Evolutionary conservation across 2,113 vertebrate genomes (phyloP).

Genomic region (Mobula birostris): DNA sequence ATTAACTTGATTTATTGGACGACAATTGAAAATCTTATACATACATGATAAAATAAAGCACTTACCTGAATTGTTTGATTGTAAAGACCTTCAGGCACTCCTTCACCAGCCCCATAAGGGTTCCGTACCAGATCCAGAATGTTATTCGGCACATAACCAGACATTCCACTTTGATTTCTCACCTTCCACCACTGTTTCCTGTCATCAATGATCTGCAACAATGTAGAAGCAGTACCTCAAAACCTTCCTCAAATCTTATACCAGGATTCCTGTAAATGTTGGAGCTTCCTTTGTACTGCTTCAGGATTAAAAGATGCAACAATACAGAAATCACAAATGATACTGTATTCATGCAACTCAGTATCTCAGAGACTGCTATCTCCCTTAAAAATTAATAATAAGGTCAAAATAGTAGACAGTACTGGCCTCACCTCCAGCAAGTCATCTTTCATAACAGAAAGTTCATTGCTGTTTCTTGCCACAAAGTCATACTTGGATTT

Average conservation of each 20-base stretch:
- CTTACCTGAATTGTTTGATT: conserved; percentile 86
- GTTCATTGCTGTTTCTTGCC: conserved; percentile 85
- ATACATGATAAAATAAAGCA: not conserved
- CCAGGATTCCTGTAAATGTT: not conserved
- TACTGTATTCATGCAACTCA: not conserved
- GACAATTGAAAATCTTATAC: not conserved
- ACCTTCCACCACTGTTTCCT: conserved; percentile 98
- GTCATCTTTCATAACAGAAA: conserved; percentile 85
- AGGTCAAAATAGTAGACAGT: not conserved
- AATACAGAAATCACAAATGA: not conserved
- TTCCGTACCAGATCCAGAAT: conserved; percentile 74
- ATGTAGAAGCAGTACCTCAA: not conserved
- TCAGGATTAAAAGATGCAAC: not conserved
- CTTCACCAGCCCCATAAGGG: conserved; percentile 55
- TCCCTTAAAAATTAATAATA: not conserved
- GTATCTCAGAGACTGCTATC: not conserved
- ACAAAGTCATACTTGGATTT: conserved; percentile 90
- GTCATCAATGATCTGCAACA: conserved; percentile 80
- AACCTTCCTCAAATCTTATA: not conserved
- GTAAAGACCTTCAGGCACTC: conserved; percentile 69
- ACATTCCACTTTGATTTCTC: conserved; percentile 64
- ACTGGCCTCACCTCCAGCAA: conserved; percentile 74
- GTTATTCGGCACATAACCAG: conserved; percentile 96
- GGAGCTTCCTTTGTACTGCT: not conserved
- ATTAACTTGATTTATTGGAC: not conserved